phyloP scores from a whole-genome alignment of 2,888 invertebrate species.

The Nymphalis urticae region DNA sequence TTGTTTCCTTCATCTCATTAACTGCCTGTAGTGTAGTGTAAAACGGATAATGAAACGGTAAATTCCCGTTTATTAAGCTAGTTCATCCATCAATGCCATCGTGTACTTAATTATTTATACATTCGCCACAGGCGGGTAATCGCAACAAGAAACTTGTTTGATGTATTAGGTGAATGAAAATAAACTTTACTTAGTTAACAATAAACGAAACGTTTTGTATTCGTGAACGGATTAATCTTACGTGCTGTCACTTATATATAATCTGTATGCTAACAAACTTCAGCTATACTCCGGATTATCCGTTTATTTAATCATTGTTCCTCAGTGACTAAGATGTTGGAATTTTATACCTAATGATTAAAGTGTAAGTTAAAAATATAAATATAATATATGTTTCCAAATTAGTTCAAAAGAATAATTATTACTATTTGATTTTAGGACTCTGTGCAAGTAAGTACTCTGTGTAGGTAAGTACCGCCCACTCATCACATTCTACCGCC shows the following conservation, averaged over 20 bases:
- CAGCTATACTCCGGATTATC: too few species aligned
- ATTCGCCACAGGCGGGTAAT: conserved; percentile 54
- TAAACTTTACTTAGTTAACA: conserved; percentile 16
- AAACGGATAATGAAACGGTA: conserved; percentile 31
- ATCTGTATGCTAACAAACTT: not conserved
- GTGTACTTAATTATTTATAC: conserved; percentile 62
- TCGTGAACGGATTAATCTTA: not conserved
- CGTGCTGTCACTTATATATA: not conserved
- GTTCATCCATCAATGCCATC: conserved; percentile 65
- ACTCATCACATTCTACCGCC: too few species aligned
- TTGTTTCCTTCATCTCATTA: conserved; percentile 20
- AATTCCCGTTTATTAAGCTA: conserved; percentile 41
- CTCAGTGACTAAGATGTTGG: not conserved
- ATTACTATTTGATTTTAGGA: too few species aligned
- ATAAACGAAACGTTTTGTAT: conserved; percentile 1
- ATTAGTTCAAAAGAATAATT: too few species aligned
- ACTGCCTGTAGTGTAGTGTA: conserved; percentile 19
- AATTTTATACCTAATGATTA: not conserved
- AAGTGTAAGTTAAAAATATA: not conserved
- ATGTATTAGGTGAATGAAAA: conserved; percentile 36
- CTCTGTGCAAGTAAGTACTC: too few species aligned
- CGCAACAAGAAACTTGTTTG: conserved; percentile 32
- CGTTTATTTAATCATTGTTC: too few species aligned
- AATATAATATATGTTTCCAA: too few species aligned
- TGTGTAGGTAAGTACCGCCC: too few species aligned